A percentile compares a stretch with the other conserved stretches of the same genome.
Conservation (phyloP, 2,888 invertebrate genomes). For the Acronicta psi region DNA sequence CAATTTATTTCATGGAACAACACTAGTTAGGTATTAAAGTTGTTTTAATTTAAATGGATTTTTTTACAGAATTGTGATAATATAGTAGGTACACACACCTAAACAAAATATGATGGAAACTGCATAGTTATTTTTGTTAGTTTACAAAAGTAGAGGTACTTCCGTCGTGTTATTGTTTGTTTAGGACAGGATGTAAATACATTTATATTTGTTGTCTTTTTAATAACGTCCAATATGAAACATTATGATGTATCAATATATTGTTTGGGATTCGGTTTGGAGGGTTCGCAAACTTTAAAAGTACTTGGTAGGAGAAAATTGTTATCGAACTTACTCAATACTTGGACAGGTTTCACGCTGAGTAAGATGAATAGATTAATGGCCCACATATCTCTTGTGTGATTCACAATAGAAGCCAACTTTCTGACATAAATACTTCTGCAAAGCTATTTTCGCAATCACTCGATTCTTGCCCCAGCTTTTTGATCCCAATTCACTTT, state of each 20-base stretch:
- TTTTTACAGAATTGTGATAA: neutral
- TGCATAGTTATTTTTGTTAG: no score
- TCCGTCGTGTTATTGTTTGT: neutral
- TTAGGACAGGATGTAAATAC: neutral
- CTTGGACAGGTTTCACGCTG: constrained; percentile 48
- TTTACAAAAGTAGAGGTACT: no score
- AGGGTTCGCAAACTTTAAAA: constrained; percentile 49
- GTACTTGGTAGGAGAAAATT: constrained; percentile 42
- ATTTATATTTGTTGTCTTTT: neutral
- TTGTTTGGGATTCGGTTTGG: constrained; percentile 14
- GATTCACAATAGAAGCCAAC: constrained; percentile 59
- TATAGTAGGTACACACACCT: no score
- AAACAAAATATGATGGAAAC: no score
- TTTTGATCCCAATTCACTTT: constrained; percentile 69
- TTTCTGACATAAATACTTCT: constrained; percentile 58
- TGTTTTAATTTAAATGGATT: constrained; percentile 10
- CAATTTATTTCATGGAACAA: constrained; percentile 9
- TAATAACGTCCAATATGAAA: constrained; percentile 6
- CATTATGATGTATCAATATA: neutral
- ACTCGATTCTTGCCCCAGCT: constrained; percentile 62
- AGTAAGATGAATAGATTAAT: constrained; percentile 56
- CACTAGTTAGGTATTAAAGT: constrained; percentile 2
- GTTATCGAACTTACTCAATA: constrained; percentile 53
- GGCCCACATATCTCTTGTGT: constrained; percentile 55
- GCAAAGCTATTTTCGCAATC: constrained; percentile 60